These are phyloP conservation scores for Brachypteracias leptosomus DNA, from an alignment of 2,113 vertebrate genomes.

Conservation along the genomic window DNA sequence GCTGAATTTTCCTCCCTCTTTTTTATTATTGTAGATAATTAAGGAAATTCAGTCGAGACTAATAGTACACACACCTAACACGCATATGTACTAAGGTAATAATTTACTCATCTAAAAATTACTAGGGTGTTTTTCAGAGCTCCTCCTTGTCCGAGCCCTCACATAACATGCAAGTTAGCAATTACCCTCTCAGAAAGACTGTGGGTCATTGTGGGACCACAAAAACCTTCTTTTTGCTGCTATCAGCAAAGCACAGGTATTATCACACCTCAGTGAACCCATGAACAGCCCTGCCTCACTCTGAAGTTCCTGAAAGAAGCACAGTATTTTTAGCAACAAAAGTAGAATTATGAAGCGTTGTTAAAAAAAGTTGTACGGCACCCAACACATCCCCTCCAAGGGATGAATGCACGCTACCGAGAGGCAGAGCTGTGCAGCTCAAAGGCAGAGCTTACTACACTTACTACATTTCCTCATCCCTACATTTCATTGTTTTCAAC, in stretches of 20 bases:
- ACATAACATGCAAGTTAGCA: not conserved
- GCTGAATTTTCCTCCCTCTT: not conserved
- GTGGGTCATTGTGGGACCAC: not conserved
- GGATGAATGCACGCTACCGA: rapidly evolving
- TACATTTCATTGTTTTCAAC: not conserved
- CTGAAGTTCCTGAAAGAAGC: not conserved
- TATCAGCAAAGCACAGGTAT: not conserved
- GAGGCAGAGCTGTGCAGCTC: not conserved
- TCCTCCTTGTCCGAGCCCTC: not conserved
- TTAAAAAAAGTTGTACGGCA: not conserved
- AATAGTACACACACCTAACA: not conserved
- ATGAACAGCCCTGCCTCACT: not conserved
- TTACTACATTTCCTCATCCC: too few species aligned
- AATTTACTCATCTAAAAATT: not conserved
- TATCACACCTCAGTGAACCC: not conserved
- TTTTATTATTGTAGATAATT: not conserved
- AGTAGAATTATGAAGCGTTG: not conserved
- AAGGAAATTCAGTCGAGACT: not conserved
- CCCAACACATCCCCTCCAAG: not conserved
- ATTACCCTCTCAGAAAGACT: not conserved
- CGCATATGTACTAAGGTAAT: not conserved
- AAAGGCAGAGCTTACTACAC: not conserved
- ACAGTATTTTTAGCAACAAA: not conserved
- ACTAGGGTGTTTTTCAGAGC: not conserved
- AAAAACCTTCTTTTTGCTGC: not conserved